Evolutionary conservation across 2,888 invertebrate species (phyloP).

Genomic region (Erebia aethiops): DNA sequence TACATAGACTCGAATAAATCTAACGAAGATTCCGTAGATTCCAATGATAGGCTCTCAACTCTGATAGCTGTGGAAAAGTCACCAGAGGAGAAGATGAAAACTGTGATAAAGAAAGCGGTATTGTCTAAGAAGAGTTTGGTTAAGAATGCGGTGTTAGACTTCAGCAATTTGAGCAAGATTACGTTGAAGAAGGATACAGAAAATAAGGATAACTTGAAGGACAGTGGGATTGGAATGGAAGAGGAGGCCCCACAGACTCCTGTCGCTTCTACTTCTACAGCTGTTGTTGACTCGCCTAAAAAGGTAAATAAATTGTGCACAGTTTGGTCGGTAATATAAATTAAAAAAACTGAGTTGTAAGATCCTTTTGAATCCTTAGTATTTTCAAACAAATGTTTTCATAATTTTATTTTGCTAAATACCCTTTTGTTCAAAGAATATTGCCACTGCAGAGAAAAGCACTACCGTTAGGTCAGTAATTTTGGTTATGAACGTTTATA

Average conservation of each 20-base stretch:
- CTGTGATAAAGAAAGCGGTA: slow-evolving; percentile 72
- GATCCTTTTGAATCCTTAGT: too few species aligned
- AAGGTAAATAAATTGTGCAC: slow-evolving; percentile 58
- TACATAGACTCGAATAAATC: slow-evolving; percentile 73
- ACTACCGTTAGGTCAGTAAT: too few species aligned
- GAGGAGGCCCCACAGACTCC: slow-evolving; percentile 54
- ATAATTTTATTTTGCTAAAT: too few species aligned
- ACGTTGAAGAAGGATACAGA: slow-evolving; percentile 58
- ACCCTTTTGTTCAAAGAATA: too few species aligned
- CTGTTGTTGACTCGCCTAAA: slow-evolving; percentile 52
- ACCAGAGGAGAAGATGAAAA: slow-evolving; percentile 72
- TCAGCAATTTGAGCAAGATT: slow-evolving; percentile 65
- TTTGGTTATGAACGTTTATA: too few species aligned
- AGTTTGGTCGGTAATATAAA: too few species aligned
- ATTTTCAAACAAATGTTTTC: too few species aligned
- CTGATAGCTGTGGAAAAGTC: slow-evolving; percentile 69
- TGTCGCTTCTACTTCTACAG: slow-evolving; percentile 49
- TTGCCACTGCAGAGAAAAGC: too few species aligned
- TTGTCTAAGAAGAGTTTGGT: slow-evolving; percentile 67
- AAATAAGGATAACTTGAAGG: slow-evolving; percentile 69
- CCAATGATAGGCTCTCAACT: slow-evolving; percentile 65
- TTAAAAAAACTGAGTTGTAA: too few species aligned
- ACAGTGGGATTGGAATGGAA: slow-evolving; percentile 71
- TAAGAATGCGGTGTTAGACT: slow-evolving; percentile 70
- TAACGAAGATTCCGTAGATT: slow-evolving; percentile 73